A percentile compares a stretch with the other conserved stretches of the same genome.
These are phyloP conservation scores for Drosophila serrata DNA, from an alignment of 1,140 invertebrate species.

Conservation along the genomic window DNA sequence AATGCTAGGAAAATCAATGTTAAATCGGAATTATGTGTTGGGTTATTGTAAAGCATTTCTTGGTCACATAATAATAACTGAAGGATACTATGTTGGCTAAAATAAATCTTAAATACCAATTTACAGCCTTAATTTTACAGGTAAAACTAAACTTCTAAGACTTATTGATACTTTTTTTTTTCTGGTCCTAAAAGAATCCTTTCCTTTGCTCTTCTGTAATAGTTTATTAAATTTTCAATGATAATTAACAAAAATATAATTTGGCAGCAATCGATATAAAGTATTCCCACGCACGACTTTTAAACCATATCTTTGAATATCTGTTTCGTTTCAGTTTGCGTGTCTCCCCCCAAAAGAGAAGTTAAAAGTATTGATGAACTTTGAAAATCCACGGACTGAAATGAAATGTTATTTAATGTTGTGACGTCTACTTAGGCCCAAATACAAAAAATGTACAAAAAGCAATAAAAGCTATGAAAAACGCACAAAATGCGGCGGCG, in stretches of 20 bases:
- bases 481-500: constrained; percentile 23
- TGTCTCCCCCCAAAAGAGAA: not conserved
- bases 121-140: no score
- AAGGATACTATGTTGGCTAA: no score
- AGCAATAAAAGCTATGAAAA: not conserved
- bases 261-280: constrained; percentile 3
- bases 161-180: not conserved
- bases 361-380: constrained; percentile 38
- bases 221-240: not conserved
- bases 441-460: constrained; percentile 14
- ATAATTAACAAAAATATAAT: not conserved
- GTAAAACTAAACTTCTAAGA: no score
- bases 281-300: not conserved
- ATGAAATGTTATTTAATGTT: constrained; percentile 57
- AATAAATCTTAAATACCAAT: no score
- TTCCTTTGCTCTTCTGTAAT: not conserved
- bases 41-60: no score
- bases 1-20: not conserved
- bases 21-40: not conserved
- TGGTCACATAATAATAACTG: no score
- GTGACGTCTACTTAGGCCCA: constrained; percentile 58
- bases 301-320: not conserved
- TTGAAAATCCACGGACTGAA: constrained; percentile 3
- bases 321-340: constrained; percentile 5
- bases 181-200: not conserved